phyloP scores from a whole-genome alignment of 2,113 vertebrate genomes.

The Chiloscyllium plagiosum region DNA sequence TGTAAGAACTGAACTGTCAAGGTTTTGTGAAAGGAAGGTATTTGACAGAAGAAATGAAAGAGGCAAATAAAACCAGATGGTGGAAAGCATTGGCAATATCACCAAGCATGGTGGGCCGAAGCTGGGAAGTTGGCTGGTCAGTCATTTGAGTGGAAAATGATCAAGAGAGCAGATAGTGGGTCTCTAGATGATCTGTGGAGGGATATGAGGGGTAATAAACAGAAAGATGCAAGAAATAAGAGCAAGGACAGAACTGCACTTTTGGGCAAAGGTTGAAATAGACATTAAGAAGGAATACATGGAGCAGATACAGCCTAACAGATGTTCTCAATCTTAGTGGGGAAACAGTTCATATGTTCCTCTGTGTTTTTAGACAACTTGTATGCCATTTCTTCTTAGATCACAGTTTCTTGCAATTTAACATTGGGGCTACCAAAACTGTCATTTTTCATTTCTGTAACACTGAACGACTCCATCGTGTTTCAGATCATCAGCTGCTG shows the following conservation, averaged over 20 bases:
- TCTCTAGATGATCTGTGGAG: background rate
- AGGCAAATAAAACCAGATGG: background rate
- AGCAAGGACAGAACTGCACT: background rate
- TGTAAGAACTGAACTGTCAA: background rate
- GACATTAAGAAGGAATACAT: background rate
- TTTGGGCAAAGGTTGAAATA: background rate
- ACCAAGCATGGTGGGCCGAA: background rate
- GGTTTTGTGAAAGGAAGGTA: too few species aligned
- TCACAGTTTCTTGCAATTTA: background rate
- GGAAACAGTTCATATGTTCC: background rate
- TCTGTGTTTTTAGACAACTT: background rate
- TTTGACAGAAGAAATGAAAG: background rate
- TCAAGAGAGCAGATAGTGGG: background rate
- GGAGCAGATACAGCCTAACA: background rate
- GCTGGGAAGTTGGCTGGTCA: background rate
- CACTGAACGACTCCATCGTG: background rate
- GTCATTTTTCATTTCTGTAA: background rate
- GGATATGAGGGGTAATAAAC: background rate
- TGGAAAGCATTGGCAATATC: background rate
- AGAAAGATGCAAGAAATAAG: background rate
- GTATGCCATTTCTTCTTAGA: background rate
- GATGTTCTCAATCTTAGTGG: background rate
- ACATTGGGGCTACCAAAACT: background rate
- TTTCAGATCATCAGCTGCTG: background rate
- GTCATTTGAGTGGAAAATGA: background rate